Base-by-base conservation (phyloP, 1,140 invertebrate genomes). In the Trialeurodes vaporariorum region DNA sequence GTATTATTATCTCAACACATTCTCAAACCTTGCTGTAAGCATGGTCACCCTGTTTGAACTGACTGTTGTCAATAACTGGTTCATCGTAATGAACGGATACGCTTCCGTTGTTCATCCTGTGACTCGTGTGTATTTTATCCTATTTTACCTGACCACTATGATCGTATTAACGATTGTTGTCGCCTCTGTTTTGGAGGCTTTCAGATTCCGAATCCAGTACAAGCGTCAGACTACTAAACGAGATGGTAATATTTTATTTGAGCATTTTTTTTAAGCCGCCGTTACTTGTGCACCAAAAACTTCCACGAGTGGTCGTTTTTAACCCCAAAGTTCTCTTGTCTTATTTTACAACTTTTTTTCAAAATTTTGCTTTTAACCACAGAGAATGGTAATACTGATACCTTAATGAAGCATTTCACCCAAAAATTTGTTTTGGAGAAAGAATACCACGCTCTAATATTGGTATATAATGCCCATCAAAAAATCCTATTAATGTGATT, bases 71-170 rank as follows among this genome's bases (percentile, higher is more conserved):
- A 94, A 94, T 78, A 94, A 94, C 76, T 90, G 89, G 89, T 93
- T 91, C 77, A 91, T 94, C 66, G 84, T 93, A n/a, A 95, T 95
- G 93, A 91, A 93, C 75, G 90, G 89, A 17, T 94, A 89, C 77
- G 90, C 89, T 1, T 79, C 82, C 25, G 86, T 87, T 1, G 82
- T 85, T 5, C 83, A 83, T 5, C 81, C 82, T 75, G 86, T 85
- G 72, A 88, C 85, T 66, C 81, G 92, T 71, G 79, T 91, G 26
- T 96, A 90, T 76, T 95, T 96, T 75, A 94, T 95, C 88, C 79
- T 85, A 63, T 96, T 95, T 79, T 94, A 94, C 78, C 80, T 96
- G 25, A 86, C 91, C 69, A 94, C 90, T 27, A 93, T 94, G 92
- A 90, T 94, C 68, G 91, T 96, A 5, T 82, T 96, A 73, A 94